Conservation (phyloP, 1,140 invertebrate species). For the Carcinoscorpius rotundicauda region DNA sequence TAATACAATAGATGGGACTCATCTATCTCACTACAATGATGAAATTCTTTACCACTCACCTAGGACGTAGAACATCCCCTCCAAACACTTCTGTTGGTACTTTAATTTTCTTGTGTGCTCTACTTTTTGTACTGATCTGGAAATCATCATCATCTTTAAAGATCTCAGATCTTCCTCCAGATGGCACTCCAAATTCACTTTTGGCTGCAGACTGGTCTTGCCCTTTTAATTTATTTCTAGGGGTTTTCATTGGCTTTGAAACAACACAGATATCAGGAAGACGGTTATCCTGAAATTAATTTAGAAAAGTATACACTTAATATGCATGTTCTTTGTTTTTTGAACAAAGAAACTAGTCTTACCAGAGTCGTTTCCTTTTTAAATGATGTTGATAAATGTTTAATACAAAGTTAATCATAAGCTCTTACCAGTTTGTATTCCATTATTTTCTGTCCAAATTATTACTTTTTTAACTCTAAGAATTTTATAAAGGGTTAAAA, state of each 20-base stretch:
- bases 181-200: neutral
- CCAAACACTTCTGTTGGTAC: slow-evolving; percentile 31
- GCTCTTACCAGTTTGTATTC: too few relatives aligned
- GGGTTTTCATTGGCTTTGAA: slow-evolving; percentile 9
- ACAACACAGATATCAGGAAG: slow-evolving; percentile 20
- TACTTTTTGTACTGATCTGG: slow-evolving; percentile 35
- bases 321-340: too few relatives aligned
- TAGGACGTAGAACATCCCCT: slow-evolving; percentile 32
- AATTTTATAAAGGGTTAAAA: too few relatives aligned
- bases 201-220: slow-evolving; percentile 1
- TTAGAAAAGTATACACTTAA: slow-evolving; percentile 1
- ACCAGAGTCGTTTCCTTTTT: too few relatives aligned
- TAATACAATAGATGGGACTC: neutral
- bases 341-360: too few relatives aligned
- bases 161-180: slow-evolving; percentile 21
- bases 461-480: too few relatives aligned
- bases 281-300: slow-evolving; percentile 14
- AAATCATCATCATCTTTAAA: slow-evolving; percentile 31
- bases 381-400: too few relatives aligned
- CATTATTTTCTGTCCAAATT: too few relatives aligned
- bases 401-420: too few relatives aligned
- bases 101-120: slow-evolving; percentile 35
- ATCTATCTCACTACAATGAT: neutral
- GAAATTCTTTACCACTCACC: slow-evolving; percentile 21
- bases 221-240: slow-evolving; percentile 12